Evolutionary conservation across 2,888 invertebrate species (phyloP).

Genomic region (Branchellion lobata): DNA sequence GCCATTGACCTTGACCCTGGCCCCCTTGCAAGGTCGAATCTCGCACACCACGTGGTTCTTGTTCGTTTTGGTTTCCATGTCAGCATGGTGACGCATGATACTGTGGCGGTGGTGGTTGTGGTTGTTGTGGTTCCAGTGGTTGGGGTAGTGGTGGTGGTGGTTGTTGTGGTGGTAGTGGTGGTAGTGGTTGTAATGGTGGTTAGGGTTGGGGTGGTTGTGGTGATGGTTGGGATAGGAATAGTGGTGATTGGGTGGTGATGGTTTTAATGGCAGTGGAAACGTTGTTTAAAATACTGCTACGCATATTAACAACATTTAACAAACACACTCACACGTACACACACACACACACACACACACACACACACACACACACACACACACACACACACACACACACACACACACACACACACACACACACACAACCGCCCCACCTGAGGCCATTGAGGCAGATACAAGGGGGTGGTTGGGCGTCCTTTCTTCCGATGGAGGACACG

Average conservation of each 20-base stretch:
- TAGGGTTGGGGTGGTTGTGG: too few relatives aligned
- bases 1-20: constrained; percentile 62
- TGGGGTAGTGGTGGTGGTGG: too few relatives aligned
- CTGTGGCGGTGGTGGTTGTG: constrained; percentile 50
- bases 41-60: background rate
- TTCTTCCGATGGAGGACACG: constrained; percentile 59
- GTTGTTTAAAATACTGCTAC: too few relatives aligned
- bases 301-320: too few relatives aligned
- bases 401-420: too few relatives aligned
- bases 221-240: too few relatives aligned
- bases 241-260: constrained; percentile 15
- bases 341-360: too few relatives aligned
- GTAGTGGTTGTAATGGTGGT: background rate
- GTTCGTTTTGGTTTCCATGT: background rate
- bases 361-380: too few relatives aligned
- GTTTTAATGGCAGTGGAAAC: too few relatives aligned
- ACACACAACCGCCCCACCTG: constrained; percentile 55
- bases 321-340: too few relatives aligned
- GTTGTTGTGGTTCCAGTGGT: too few relatives aligned
- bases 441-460: constrained; percentile 59
- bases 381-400: too few relatives aligned
- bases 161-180: background rate
- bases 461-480: constrained; percentile 58
- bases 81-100: constrained; percentile 50
- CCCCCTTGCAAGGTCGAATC: constrained; percentile 52